Conservation (phyloP, 2,797 vertebrate genomes). For the Catostomus latipinnis region DNA sequence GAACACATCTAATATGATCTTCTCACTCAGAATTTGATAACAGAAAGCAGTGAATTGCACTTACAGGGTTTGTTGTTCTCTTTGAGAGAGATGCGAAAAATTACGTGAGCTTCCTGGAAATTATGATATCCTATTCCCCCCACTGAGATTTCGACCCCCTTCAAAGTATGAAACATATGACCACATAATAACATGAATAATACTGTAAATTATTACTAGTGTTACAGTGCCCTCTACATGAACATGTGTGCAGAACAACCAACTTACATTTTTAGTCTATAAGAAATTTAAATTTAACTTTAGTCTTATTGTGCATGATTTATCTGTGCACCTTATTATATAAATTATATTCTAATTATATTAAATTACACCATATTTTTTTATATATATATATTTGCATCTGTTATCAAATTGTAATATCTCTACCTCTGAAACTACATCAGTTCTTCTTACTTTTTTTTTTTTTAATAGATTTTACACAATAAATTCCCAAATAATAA, state of each 20-base stretch:
- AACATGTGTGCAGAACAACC: constrained; percentile 28
- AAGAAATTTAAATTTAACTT: no score
- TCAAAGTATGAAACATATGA: background rate
- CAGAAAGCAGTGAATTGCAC: background rate
- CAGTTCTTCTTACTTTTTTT: no score
- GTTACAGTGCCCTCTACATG: constrained; percentile 76
- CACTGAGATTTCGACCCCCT: constrained; percentile 5
- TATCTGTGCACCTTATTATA: background rate
- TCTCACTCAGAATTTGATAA: background rate
- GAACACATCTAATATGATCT: background rate
- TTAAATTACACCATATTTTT: no score
- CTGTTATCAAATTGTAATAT: no score
- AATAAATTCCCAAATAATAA: no score
- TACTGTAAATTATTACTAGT: background rate
- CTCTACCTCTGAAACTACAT: no score
- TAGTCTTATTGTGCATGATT: background rate
- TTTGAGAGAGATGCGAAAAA: constrained; percentile 1
- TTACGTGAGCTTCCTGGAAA: constrained; percentile 15
- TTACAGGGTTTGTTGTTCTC: background rate
- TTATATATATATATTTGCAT: no score
- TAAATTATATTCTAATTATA: background rate
- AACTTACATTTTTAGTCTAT: background rate
- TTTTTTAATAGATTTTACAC: no score
- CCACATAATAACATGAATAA: background rate
- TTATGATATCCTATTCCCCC: constrained; percentile 3